Conservation (phyloP, 2,888 invertebrate genomes). For the Epinotia nisella region DNA sequence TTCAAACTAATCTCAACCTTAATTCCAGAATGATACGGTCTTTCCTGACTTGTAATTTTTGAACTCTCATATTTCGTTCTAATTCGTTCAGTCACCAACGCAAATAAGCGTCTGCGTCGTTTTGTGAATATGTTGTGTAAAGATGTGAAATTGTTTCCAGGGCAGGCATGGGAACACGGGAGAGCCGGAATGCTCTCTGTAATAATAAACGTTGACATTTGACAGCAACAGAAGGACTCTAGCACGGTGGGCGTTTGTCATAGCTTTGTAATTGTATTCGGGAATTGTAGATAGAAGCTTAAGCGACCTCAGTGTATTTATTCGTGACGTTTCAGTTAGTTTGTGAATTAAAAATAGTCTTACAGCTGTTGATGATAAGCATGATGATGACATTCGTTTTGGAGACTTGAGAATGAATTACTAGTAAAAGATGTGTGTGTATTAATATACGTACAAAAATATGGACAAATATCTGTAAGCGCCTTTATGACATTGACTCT, state of each 20-base stretch:
- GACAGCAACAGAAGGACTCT: conserved; percentile 20
- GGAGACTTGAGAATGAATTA: too few relatives aligned
- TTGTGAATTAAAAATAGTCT: too few relatives aligned
- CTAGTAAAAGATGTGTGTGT: too few relatives aligned
- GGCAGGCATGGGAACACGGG: conserved; percentile 72
- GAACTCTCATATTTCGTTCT: conserved; percentile 64
- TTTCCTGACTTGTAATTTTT: conserved; percentile 63
- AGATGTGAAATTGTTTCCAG: conserved; percentile 82
- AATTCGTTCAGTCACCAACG: conserved; percentile 81
- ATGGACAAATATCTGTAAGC: too few relatives aligned
- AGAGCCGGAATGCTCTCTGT: conserved; percentile 50
- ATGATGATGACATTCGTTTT: too few relatives aligned
- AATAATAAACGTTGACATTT: conserved; percentile 49
- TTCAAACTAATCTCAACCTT: conserved; percentile 49
- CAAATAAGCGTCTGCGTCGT: conserved; percentile 69
- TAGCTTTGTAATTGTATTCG: background rate
- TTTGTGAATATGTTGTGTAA: conserved; percentile 81
- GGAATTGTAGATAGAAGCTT: background rate
- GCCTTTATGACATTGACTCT: too few relatives aligned
- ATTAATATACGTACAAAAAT: too few relatives aligned
- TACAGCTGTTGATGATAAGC: too few relatives aligned
- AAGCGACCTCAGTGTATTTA: background rate
- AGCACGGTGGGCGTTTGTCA: conserved; percentile 20
- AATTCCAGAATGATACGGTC: conserved; percentile 31
- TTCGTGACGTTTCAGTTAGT: too few relatives aligned